These are phyloP conservation scores for Macrosiphum euphorbiae DNA, from an alignment of 2,888 invertebrate genomes.

Conservation along the genomic window DNA sequence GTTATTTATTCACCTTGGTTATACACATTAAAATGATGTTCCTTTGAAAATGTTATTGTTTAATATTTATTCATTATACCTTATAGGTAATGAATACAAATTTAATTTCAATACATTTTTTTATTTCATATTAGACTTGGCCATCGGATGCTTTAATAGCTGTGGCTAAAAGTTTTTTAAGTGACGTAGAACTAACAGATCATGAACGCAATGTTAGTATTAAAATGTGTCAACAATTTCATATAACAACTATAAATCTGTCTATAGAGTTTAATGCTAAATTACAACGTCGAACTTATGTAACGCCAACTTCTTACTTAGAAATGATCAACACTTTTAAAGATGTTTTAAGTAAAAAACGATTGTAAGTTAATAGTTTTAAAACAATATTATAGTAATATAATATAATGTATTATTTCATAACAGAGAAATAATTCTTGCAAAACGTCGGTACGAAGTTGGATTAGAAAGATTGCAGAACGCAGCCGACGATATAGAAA, in stretches of 20 bases:
- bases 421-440: constrained; percentile 76
- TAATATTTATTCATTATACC: background rate
- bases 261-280: constrained; percentile 77
- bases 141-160: constrained; percentile 90
- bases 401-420: background rate
- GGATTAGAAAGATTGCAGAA: constrained; percentile 85
- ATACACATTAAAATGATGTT: background rate
- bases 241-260: constrained; percentile 83
- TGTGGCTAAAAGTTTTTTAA: constrained; percentile 74
- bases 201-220: constrained; percentile 71
- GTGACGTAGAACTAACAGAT: constrained; percentile 2
- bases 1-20: background rate
- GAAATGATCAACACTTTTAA: constrained; percentile 94
- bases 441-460: constrained; percentile 83
- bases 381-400: background rate
- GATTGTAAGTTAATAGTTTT: constrained; percentile 73
- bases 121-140: constrained; percentile 74
- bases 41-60: background rate
- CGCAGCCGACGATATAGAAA: constrained; percentile 72
- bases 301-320: constrained; percentile 93
- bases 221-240: constrained; percentile 90
- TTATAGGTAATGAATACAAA: background rate
- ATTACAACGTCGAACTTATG: constrained; percentile 85
- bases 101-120: background rate
- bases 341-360: constrained; percentile 80